These are phyloP conservation scores for Enteromius mattozi DNA, from an alignment of 2,797 vertebrate species.

Conservation along the genomic window DNA sequence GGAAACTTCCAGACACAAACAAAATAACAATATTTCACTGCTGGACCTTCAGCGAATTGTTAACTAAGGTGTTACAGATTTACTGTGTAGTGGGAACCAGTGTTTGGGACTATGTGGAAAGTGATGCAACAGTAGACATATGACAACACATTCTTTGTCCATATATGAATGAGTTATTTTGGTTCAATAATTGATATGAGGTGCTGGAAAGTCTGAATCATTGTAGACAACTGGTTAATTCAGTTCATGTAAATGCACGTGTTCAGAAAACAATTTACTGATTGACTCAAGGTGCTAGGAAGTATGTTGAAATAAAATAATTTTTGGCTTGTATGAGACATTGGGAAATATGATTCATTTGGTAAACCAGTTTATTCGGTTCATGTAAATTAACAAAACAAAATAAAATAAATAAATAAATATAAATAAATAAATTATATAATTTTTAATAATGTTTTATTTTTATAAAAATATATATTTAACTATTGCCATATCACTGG, in stretches of 20 bases:
- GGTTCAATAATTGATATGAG: background rate
- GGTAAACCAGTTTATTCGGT: background rate
- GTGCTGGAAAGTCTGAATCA: background rate
- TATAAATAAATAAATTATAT: too few species aligned
- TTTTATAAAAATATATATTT: background rate
- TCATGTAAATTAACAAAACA: background rate
- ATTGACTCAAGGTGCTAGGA: background rate
- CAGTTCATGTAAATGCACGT: background rate
- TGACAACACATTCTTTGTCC: background rate
- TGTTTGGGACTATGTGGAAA: background rate
- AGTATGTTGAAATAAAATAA: background rate
- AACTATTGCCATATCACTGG: background rate
- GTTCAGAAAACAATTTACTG: background rate
- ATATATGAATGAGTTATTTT: background rate
- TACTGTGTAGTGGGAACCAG: background rate
- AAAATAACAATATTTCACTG: background rate
- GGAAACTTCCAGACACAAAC: background rate
- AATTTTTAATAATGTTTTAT: background rate
- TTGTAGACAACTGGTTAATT: background rate
- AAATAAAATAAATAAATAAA: too few species aligned
- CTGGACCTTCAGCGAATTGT: background rate
- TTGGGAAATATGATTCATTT: background rate
- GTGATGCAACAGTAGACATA: background rate
- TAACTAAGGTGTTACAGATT: background rate
- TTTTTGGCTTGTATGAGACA: background rate